These are phyloP conservation scores for Drosophila serrata DNA, from an alignment of 1,140 invertebrate species.

Conservation along the genomic window DNA sequence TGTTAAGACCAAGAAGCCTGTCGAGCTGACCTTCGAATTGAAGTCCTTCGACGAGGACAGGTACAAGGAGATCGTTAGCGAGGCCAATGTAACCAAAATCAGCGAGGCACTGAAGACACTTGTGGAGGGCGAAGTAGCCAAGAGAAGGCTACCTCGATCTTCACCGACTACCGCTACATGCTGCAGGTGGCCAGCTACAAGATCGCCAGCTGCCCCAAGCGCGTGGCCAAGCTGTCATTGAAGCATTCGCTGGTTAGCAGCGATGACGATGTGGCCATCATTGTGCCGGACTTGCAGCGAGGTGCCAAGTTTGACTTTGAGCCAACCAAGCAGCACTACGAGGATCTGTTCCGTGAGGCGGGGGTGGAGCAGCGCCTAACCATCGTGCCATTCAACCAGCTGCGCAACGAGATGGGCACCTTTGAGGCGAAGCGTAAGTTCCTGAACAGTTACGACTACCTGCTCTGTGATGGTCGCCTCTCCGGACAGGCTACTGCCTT, in stretches of 20 bases:
- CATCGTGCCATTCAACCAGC: slow-evolving; percentile 86
- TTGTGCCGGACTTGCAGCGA: slow-evolving; percentile 86
- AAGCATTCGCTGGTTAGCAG: slow-evolving; percentile 86
- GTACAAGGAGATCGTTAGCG: slow-evolving; percentile 64
- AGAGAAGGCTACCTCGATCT: slow-evolving; percentile 66
- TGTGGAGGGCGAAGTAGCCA: slow-evolving; percentile 63
- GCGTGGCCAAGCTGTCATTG: slow-evolving; percentile 82
- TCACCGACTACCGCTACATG: slow-evolving; percentile 73
- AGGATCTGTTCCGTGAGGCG: slow-evolving; percentile 86
- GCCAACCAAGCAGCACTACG: slow-evolving; percentile 87
- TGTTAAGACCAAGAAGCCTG: slow-evolving; percentile 16
- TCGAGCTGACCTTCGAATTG: slow-evolving; percentile 51
- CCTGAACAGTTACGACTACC: slow-evolving; percentile 86
- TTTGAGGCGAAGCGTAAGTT: slow-evolving; percentile 87
- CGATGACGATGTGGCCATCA: slow-evolving; percentile 87
- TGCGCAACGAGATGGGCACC: slow-evolving; percentile 86
- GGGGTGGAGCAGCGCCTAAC: slow-evolving; percentile 84
- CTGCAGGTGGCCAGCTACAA: slow-evolving; percentile 75
- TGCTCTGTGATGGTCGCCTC: slow-evolving; percentile 87
- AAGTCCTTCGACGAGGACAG: slow-evolving; percentile 71
- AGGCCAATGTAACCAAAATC: slow-evolving; percentile 65
- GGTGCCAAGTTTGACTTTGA: slow-evolving; percentile 87
- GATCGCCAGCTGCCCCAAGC: slow-evolving; percentile 77
- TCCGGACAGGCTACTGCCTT: slow-evolving; percentile 86
- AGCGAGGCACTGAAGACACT: slow-evolving; percentile 63